Evolutionary conservation across 2,797 vertebrate species (phyloP).

Genomic region (Bufotes viridis): DNA sequence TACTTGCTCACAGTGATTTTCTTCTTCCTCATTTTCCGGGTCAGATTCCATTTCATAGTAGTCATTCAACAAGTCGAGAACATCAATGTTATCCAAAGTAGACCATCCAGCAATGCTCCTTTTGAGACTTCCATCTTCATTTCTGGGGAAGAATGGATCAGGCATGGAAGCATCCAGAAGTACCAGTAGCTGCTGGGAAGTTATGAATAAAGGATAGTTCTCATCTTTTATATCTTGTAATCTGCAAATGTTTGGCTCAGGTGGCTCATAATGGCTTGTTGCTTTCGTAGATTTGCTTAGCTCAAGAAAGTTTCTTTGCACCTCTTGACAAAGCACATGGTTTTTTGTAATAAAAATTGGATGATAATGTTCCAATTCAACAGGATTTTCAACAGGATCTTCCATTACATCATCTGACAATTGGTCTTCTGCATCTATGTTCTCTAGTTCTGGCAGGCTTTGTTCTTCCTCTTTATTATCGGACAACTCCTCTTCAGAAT

Average conservation of each 20-base stretch:
- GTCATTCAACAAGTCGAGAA: conserved; percentile 74
- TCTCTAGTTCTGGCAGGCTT: conserved; percentile 53
- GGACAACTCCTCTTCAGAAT: conserved; percentile 31
- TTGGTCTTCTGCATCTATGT: neutral
- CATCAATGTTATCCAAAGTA: conserved; percentile 70
- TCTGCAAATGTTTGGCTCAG: conserved; percentile 72
- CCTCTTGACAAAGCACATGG: conserved; percentile 79
- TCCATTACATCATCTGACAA: conserved; percentile 12
- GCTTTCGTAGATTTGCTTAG: conserved; percentile 78
- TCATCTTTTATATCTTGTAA: conserved; percentile 80
- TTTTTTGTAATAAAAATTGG: conserved; percentile 83
- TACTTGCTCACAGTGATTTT: conserved; percentile 66
- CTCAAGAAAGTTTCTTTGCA: conserved; percentile 80
- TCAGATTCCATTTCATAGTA: conserved; percentile 72
- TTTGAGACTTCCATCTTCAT: conserved; percentile 81
- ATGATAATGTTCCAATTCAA: conserved; percentile 75
- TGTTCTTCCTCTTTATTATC: conserved; percentile 46
- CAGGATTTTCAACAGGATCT: neutral
- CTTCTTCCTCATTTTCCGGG: conserved; percentile 68
- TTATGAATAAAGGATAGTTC: conserved; percentile 79
- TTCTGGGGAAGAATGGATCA: conserved; percentile 77
- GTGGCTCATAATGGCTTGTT: conserved; percentile 76
- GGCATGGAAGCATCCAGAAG: conserved; percentile 79
- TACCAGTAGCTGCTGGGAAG: conserved; percentile 77
- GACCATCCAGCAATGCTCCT: conserved; percentile 76